Evolutionary conservation across 2,888 invertebrate genomes (phyloP).

Genomic region (Xestia xanthographa): DNA sequence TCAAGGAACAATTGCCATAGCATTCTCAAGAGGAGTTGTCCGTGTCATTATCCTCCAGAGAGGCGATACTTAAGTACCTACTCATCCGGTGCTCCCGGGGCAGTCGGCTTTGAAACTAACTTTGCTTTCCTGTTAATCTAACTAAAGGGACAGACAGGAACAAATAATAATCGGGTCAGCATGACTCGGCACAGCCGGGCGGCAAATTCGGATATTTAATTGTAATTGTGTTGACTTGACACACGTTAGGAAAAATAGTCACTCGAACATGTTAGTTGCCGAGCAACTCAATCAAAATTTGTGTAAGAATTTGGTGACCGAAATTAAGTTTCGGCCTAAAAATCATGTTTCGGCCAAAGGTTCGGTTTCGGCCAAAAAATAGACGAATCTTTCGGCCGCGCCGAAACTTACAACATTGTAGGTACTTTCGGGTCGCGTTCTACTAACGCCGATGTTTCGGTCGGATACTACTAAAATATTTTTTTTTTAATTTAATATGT

Average conservation of each 20-base stretch:
- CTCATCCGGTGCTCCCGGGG: constrained; percentile 33
- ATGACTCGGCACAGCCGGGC: background rate
- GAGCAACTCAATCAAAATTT: background rate
- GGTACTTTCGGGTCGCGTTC: too few species aligned
- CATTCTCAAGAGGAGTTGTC: constrained; percentile 39
- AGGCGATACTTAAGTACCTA: constrained; percentile 13
- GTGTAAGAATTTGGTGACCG: background rate
- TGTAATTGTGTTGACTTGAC: background rate
- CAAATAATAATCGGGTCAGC: background rate
- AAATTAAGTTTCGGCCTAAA: too few species aligned
- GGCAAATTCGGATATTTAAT: background rate
- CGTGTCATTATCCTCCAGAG: constrained; percentile 36
- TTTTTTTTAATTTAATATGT: too few species aligned
- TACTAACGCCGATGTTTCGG: too few species aligned
- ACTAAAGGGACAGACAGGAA: background rate
- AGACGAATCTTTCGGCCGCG: too few species aligned
- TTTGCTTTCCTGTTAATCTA: constrained; percentile 17
- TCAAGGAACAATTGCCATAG: background rate
- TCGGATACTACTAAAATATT: too few species aligned
- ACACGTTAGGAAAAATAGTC: background rate
- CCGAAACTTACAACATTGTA: too few species aligned
- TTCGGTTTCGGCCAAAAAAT: too few species aligned
- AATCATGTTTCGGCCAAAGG: too few species aligned
- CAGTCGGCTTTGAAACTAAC: constrained; percentile 18
- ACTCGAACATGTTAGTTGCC: background rate